Conservation (phyloP, 2,888 invertebrate genomes). For the Diarsia rubi region DNA sequence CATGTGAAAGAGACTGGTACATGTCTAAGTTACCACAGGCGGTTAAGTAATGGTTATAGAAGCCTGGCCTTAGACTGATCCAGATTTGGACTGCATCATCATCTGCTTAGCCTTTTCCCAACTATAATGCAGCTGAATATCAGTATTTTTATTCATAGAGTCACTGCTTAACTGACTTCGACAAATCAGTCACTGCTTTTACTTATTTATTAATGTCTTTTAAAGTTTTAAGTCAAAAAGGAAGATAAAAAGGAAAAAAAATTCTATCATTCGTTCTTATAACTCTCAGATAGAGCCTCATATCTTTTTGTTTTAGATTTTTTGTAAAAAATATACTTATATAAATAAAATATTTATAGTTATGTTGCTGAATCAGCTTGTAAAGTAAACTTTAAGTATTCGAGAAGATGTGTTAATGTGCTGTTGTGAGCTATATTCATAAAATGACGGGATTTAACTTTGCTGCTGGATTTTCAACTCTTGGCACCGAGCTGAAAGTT, state of each 20-base stretch:
- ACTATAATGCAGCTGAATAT: background rate
- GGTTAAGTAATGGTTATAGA: too few relatives aligned
- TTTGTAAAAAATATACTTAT: slow-evolving; percentile 63
- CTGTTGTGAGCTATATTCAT: slow-evolving; percentile 3
- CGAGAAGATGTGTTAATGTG: slow-evolving; percentile 24
- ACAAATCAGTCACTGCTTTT: background rate
- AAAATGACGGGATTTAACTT: background rate
- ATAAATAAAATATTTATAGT: slow-evolving; percentile 61
- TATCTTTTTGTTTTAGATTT: slow-evolving; percentile 50
- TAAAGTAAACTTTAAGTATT: slow-evolving; percentile 62
- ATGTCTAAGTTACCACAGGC: too few relatives aligned
- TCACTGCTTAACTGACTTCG: background rate
- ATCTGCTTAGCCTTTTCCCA: background rate
- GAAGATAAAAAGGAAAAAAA: too few relatives aligned
- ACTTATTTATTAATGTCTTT: too few relatives aligned
- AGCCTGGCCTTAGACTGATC: too few relatives aligned
- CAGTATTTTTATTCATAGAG: background rate
- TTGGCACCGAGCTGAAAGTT: background rate
- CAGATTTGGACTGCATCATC: too few relatives aligned
- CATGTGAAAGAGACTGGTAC: too few relatives aligned
- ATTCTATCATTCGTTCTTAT: slow-evolving; percentile 28
- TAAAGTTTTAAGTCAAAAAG: background rate
- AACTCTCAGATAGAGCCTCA: slow-evolving; percentile 47
- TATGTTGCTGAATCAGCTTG: slow-evolving; percentile 69
- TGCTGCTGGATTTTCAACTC: background rate